Evolutionary conservation across 2,888 invertebrate genomes (phyloP).

Genomic region (Drosophila histrio): DNA sequence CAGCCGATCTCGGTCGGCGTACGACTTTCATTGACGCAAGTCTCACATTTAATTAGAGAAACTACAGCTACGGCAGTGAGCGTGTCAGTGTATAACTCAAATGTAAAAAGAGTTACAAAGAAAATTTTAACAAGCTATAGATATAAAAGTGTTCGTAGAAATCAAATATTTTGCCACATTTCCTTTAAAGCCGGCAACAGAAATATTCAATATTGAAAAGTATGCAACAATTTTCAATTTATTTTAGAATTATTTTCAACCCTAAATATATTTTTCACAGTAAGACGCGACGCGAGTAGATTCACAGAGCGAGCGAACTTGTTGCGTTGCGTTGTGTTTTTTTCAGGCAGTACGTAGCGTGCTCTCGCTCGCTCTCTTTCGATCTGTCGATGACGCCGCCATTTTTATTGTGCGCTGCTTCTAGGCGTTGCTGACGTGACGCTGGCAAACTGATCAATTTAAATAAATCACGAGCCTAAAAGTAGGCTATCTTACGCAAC

Average conservation of each 20-base stretch:
- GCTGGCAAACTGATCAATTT: constrained; percentile 58
- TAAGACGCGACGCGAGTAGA: constrained; percentile 33
- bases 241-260: constrained; percentile 66
- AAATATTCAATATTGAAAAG: constrained; percentile 68
- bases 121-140: neutral
- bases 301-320: constrained; percentile 40
- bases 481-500: constrained; percentile 57
- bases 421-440: constrained; percentile 77
- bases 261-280: constrained; percentile 62
- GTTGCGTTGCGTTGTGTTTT: constrained; percentile 47
- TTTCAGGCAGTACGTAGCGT: constrained; percentile 36
- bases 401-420: constrained; percentile 71
- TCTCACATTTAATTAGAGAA: constrained; percentile 62
- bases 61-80: constrained; percentile 24
- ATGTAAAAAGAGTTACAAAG: constrained; percentile 17
- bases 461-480: constrained; percentile 65
- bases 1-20: constrained; percentile 29
- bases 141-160: neutral
- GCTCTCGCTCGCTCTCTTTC: constrained; percentile 53
- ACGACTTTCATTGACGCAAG: constrained; percentile 51
- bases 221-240: constrained; percentile 69
- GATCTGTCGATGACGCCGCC: constrained; percentile 52
- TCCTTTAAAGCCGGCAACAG: constrained; percentile 55
- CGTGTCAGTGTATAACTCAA: constrained; percentile 25
- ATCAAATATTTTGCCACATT: constrained; percentile 3